Evolutionary conservation across 1,140 invertebrate genomes (phyloP), one percentile per base, ranked within the genome.

Genomic region (Leptestheria dahalacensis): DNA sequence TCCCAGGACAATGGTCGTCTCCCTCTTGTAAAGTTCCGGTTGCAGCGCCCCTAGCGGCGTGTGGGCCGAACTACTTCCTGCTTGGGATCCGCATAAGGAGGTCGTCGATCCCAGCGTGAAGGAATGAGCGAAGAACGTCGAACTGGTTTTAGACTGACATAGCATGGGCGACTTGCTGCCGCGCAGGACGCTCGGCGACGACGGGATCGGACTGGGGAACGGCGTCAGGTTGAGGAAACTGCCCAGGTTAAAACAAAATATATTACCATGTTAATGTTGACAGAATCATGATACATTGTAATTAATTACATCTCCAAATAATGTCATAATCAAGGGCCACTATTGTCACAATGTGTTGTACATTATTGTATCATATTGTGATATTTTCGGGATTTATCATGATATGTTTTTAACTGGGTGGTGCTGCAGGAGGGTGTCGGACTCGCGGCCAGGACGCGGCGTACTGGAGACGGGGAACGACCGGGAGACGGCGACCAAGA

Each of bases 1-100:
- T 55, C 71, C 71, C 41, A 71, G 68, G 15, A 73, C 63, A 6
- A 74, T 69, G 10, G 70, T 68, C 51, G 73, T 72, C 58, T 72
- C 71, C 18, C 69, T 62, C 41, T 70, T 72, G 71, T 92, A 92
- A 2, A 92, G 76, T 68, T 91, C 87, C 0, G 88, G 86, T 65
- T 91, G 86, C 2, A 92, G 79, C 10, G 87, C 82, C n/a, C 89
- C 89, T 20, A 89, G 69, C 0, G 85, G 82, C 52, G 83, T 84
- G 46, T 84, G 80, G 2, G 82, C 79, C 0, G 78, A 76, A 55
- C 73, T 72, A 1, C n/a, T n/a, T n/a, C n/a, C n/a, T n/a, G n/a
- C n/a, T 60, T 41, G 29, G 63, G 62, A 10, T 59, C 49, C 3
- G 57, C 48, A 2, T 11, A 62, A 54, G 3, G 65, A 63, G 12